Evolutionary conservation across 2,113 vertebrate genomes (phyloP).

Genomic region (Lanius collurio): DNA sequence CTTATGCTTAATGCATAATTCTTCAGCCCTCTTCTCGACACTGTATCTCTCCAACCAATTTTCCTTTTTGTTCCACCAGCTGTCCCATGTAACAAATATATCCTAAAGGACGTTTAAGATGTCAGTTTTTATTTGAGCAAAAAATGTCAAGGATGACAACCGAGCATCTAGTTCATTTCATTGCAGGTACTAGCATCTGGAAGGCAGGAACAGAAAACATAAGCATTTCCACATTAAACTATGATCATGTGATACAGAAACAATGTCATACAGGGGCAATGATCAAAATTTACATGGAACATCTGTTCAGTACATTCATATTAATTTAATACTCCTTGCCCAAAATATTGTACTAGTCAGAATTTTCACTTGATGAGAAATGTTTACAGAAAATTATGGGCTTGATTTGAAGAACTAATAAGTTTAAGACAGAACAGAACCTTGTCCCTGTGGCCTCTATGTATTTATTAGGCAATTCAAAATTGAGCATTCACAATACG

Average conservation of each 20-base stretch:
- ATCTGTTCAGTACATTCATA: neutral
- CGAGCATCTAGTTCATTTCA: neutral
- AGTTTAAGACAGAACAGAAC: neutral
- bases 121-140: neutral
- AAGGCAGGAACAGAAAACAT: neutral
- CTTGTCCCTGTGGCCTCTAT: neutral
- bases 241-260: neutral
- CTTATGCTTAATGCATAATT: neutral
- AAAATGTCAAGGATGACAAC: neutral
- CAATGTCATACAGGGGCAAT: neutral
- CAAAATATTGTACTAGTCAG: neutral
- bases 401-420: neutral
- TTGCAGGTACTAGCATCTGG: neutral
- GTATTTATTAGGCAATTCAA: neutral
- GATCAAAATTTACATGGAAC: neutral
- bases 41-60: neutral
- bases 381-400: neutral
- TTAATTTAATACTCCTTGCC: neutral
- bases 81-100: neutral
- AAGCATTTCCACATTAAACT: neutral
- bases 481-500: neutral
- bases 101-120: neutral
- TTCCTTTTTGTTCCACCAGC: neutral
- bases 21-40: neutral
- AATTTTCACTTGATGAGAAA: neutral